phyloP scores from a whole-genome alignment of 2,113 vertebrate genomes.

The Zosterops pallidus region DNA sequence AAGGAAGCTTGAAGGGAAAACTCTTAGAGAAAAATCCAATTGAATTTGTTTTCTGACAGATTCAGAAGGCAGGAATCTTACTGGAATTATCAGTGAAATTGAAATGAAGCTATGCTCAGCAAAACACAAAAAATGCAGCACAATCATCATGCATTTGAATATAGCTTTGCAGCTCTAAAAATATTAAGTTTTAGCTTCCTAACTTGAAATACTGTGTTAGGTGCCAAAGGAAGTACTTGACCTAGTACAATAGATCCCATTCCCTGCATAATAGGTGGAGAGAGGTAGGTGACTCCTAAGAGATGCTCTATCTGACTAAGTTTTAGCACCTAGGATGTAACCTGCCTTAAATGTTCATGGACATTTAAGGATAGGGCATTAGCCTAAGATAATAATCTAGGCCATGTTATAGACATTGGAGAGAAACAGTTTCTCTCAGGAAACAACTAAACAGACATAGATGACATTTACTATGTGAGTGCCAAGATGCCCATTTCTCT shows the following conservation, averaged over 20 bases:
- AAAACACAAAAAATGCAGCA: neutral
- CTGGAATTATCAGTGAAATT: neutral
- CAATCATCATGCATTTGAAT: neutral
- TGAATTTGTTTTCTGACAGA: neutral
- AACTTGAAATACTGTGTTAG: neutral
- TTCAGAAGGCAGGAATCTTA: neutral
- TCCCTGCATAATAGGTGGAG: neutral
- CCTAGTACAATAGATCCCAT: neutral
- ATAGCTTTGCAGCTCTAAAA: neutral
- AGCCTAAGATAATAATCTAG: neutral
- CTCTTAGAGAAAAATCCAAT: neutral
- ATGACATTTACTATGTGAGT: neutral
- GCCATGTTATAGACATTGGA: neutral
- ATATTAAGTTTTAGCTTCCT: neutral
- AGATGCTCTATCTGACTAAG: neutral
- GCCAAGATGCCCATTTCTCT: neutral
- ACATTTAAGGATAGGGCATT: neutral
- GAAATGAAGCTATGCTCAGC: neutral
- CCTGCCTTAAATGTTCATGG: accelerated
- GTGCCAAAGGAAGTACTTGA: neutral
- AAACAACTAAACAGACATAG: neutral
- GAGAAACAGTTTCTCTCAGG: neutral
- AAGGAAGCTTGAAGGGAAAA: neutral
- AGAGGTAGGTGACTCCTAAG: neutral
- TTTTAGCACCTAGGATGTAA: neutral